Evolutionary conservation across 2,113 vertebrate genomes (phyloP).

Genomic region (Vidua macroura): DNA sequence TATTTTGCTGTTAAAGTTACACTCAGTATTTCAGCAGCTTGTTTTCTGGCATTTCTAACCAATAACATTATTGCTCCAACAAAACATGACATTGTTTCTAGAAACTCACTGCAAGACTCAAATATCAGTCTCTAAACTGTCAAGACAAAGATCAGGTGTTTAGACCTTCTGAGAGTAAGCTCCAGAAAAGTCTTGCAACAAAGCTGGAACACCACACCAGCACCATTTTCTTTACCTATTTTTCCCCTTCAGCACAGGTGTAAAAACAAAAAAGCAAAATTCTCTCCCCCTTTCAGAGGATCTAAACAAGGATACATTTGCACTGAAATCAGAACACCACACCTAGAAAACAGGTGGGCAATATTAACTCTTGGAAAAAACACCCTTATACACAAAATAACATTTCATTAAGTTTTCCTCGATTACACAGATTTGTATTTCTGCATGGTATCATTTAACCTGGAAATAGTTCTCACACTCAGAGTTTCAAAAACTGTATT

Average conservation of each 20-base stretch:
- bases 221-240: background rate
- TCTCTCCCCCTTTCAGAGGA: background rate
- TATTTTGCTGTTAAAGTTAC: background rate
- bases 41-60: background rate
- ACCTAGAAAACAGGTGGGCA: background rate
- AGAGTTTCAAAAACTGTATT: background rate
- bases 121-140: background rate
- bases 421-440: background rate
- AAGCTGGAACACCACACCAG: background rate
- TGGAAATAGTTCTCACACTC: background rate
- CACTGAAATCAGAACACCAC: background rate
- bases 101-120: background rate
- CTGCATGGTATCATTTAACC: background rate
- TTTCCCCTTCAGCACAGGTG: background rate
- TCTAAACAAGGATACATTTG: background rate
- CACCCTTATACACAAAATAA: background rate
- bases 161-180: background rate
- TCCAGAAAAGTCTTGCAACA: background rate
- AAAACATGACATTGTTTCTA: background rate
- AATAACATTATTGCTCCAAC: background rate
- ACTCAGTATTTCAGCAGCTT: background rate
- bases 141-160: background rate
- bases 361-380: background rate
- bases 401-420: background rate
- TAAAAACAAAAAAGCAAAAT: background rate